phyloP scores from a whole-genome alignment of 2,888 invertebrate species.

The Koerneria pararmatus region DNA sequence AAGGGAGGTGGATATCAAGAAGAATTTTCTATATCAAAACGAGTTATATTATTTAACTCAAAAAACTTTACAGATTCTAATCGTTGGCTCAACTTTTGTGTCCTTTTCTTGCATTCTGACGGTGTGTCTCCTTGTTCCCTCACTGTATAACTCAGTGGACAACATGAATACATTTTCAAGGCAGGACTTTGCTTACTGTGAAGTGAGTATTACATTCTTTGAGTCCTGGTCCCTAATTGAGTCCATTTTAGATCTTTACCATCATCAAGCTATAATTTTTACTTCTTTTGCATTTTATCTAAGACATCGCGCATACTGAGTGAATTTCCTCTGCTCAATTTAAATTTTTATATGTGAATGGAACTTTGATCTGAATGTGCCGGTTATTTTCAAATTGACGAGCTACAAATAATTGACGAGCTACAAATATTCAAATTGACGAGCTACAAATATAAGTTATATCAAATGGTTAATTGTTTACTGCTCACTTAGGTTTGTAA shows the following conservation, averaged over 20 bases:
- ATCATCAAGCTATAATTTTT: no score
- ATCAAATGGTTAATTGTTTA: no score
- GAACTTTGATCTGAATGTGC: no score
- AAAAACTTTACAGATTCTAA: conserved; percentile 33
- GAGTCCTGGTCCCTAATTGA: no score
- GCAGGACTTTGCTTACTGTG: conserved; percentile 55
- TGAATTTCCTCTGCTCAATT: background rate
- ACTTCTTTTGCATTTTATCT: no score
- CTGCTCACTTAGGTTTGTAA: no score
- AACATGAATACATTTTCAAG: conserved; percentile 50
- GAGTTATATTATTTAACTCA: background rate
- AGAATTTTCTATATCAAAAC: background rate
- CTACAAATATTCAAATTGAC: no score
- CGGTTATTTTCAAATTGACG: no score
- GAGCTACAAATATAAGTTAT: no score
- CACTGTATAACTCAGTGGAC: conserved; percentile 57
- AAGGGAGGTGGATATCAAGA: background rate
- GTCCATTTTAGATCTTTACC: no score
- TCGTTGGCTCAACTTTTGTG: conserved; percentile 42
- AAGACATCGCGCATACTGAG: background rate
- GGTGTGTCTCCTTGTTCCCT: conserved; percentile 52
- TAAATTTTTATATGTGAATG: background rate
- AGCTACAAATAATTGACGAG: no score
- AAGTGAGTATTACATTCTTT: conserved; percentile 35
- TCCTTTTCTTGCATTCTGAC: conserved; percentile 48